Conservation (phyloP, 1,140 invertebrate genomes). For the Theocolax elegans region DNA sequence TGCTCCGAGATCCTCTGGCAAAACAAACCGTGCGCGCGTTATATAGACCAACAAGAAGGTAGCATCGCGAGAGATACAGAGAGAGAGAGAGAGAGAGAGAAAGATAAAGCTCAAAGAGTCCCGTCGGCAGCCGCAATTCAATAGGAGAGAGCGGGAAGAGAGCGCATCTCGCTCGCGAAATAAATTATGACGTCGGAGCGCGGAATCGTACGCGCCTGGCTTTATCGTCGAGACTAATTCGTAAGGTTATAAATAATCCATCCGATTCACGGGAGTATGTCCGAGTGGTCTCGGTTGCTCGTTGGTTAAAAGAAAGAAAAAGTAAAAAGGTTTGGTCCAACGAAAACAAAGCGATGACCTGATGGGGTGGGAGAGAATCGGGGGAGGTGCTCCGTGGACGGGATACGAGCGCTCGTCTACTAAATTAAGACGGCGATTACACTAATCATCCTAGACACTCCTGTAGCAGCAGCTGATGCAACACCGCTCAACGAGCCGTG, state of each 20-base stretch:
- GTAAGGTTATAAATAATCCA: constrained; percentile 23
- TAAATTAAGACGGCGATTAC: constrained; percentile 41
- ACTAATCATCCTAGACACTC: constrained; percentile 37
- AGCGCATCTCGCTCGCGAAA: background rate
- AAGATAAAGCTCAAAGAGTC: too few relatives aligned
- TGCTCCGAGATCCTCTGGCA: constrained; percentile 40
- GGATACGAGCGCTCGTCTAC: background rate
- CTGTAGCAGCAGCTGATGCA: constrained; percentile 36
- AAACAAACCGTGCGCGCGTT: constrained; percentile 2
- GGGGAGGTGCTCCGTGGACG: background rate
- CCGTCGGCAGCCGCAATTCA: too few relatives aligned
- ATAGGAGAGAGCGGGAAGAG: too few relatives aligned
- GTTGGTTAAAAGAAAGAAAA: constrained; percentile 5
- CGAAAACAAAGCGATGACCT: background rate
- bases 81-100: too few relatives aligned
- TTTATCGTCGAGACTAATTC: constrained; percentile 9
- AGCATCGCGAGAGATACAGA: too few relatives aligned
- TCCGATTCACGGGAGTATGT: background rate
- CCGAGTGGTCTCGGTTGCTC: background rate
- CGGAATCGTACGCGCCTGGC: background rate
- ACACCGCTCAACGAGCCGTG: constrained; percentile 40
- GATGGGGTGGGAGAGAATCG: background rate
- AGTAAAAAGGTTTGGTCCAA: background rate
- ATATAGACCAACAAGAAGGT: too few relatives aligned
- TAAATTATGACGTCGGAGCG: constrained; percentile 3